phyloP scores from a whole-genome alignment of 2,113 vertebrate species.

The Halcyon malimbica region DNA sequence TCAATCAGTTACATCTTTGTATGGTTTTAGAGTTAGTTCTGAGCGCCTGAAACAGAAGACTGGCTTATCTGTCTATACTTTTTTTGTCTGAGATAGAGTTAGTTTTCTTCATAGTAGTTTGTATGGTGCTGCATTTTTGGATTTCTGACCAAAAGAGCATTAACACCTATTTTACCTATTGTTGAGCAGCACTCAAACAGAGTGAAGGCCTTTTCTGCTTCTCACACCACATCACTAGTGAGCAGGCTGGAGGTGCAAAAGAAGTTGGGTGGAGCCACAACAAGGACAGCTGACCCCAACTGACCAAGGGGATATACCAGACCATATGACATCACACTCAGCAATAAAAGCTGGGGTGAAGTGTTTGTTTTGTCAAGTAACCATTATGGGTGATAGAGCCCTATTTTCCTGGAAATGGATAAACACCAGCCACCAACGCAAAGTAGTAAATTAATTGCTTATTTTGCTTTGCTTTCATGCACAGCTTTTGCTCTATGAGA shows the following conservation, averaged over 20 bases:
- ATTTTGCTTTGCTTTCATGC: background rate
- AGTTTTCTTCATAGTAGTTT: background rate
- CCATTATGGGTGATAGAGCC: background rate
- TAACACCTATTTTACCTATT: background rate
- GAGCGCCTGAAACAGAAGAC: background rate
- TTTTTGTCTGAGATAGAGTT: background rate
- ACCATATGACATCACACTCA: accelerated
- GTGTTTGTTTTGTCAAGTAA: background rate
- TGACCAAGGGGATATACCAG: background rate
- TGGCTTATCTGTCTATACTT: background rate
- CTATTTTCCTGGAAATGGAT: background rate
- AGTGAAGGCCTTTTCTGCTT: background rate
- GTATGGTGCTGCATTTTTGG: background rate
- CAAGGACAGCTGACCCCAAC: background rate
- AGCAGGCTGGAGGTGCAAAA: background rate
- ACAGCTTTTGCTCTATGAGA: background rate
- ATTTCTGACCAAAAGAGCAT: background rate
- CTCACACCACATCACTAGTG: accelerated
- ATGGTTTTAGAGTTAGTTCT: background rate
- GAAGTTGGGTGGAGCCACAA: background rate
- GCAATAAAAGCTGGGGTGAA: background rate
- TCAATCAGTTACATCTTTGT: background rate
- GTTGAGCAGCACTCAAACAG: background rate
- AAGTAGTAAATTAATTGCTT: background rate
- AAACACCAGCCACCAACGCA: background rate